Evolutionary conservation across 2,797 vertebrate species (phyloP).

Genomic region (Crenichthys baileyi): DNA sequence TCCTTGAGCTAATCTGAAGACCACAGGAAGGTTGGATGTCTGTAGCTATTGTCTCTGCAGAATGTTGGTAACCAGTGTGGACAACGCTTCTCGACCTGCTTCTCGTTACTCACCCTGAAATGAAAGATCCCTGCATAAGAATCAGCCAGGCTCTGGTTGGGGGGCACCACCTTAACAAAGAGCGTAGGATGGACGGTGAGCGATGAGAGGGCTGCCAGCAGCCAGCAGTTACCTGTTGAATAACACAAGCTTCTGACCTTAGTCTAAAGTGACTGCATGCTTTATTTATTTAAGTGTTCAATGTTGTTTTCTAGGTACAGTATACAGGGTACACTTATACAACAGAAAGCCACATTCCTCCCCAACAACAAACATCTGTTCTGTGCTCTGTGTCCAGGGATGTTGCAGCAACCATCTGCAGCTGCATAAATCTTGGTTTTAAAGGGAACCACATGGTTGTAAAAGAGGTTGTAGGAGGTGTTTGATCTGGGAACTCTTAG

Average conservation of each 20-base stretch:
- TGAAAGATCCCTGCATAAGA: conserved; percentile 82
- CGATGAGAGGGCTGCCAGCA: conserved; percentile 83
- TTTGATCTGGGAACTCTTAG: conserved; percentile 7
- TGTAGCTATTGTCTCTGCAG: no score
- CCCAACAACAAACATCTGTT: conserved; percentile 55
- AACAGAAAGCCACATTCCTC: conserved; percentile 39
- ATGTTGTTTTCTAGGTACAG: background rate
- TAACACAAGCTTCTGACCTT: background rate
- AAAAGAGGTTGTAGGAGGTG: background rate
- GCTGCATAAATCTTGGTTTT: conserved; percentile 17
- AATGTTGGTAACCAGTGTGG: no score
- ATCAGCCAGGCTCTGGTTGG: conserved; percentile 75
- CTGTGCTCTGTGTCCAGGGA: conserved; percentile 15
- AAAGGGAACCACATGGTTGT: background rate
- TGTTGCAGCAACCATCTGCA: conserved; percentile 7
- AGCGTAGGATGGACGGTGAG: conserved; percentile 81
- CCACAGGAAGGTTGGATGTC: no score
- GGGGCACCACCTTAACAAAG: conserved; percentile 82
- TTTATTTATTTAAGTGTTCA: background rate
- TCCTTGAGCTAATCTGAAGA: no score
- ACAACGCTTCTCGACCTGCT: background rate
- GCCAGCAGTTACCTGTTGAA: conserved; percentile 84
- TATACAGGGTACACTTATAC: background rate
- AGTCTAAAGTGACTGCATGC: background rate
- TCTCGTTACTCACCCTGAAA: conserved; percentile 71